A percentile compares a stretch with the other conserved stretches of the same genome.
phyloP scores from a whole-genome alignment of 2,888 invertebrate genomes.

The Hyalella azteca region DNA sequence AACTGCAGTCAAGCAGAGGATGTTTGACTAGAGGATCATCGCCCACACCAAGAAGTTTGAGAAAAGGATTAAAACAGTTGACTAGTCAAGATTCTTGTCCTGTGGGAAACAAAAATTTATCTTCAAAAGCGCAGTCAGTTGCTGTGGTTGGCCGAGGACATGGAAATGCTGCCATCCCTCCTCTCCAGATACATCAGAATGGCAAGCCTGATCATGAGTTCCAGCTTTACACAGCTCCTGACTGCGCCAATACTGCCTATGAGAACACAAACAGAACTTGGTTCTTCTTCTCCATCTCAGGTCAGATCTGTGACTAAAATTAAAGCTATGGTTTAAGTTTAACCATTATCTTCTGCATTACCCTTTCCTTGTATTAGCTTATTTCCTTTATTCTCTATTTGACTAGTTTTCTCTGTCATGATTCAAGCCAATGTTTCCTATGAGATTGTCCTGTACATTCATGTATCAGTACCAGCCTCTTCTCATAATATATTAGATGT shows the following conservation, averaged over 20 bases:
- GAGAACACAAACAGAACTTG: slow-evolving; percentile 90
- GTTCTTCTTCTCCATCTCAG: slow-evolving; percentile 86
- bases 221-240: slow-evolving; percentile 88
- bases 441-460: too few relatives aligned
- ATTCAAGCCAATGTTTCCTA: too few relatives aligned
- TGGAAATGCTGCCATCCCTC: slow-evolving; percentile 38
- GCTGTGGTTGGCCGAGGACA: slow-evolving; percentile 37
- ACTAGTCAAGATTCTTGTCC: neutral
- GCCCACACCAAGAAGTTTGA: neutral
- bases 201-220: slow-evolving; percentile 73
- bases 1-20: slow-evolving; percentile 10
- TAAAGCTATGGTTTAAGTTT: neutral
- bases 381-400: too few relatives aligned
- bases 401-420: too few relatives aligned
- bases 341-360: too few relatives aligned
- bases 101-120: neutral
- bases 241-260: slow-evolving; percentile 81
- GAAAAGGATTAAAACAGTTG: slow-evolving; percentile 1
- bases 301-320: slow-evolving; percentile 61
- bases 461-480: too few relatives aligned
- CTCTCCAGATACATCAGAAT: neutral
- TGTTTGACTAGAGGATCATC: neutral
- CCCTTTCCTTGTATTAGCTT: too few relatives aligned
- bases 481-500: too few relatives aligned
- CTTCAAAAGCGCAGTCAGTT: neutral